These are phyloP conservation scores for Cuniculus paca DNA, from an alignment of 2,797 vertebrate species.

Conservation along the genomic window DNA sequence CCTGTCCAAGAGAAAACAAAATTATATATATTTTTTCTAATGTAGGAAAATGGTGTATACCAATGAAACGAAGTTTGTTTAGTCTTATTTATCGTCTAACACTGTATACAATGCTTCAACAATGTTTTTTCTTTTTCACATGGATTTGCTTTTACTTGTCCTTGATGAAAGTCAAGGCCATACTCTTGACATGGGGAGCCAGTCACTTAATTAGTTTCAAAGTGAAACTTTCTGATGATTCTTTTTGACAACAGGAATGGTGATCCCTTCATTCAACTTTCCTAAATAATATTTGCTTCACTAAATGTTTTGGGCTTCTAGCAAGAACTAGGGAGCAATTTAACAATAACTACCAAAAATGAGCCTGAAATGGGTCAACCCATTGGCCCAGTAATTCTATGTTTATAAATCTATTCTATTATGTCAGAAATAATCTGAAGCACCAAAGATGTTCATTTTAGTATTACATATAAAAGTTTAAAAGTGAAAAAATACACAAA, in stretches of 20 bases:
- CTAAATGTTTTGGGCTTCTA: background rate
- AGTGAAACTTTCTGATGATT: conserved; percentile 13
- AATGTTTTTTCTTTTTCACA: background rate
- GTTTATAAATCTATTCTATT: background rate
- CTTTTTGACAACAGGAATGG: background rate
- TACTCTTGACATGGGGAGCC: background rate
- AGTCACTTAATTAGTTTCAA: background rate
- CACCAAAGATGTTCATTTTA: conserved; percentile 29
- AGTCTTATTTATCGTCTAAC: background rate
- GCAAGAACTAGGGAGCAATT: background rate
- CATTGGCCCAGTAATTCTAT: background rate
- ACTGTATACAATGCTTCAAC: background rate
- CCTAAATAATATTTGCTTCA: background rate
- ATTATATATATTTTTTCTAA: background rate
- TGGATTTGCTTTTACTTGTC: background rate
- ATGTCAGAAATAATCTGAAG: background rate
- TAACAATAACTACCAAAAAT: background rate
- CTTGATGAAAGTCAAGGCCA: background rate
- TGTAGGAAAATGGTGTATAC: background rate
- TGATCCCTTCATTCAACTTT: background rate
- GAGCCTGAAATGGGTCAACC: background rate
- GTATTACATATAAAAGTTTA: background rate
- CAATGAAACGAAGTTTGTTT: background rate
- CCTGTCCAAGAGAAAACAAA: background rate
- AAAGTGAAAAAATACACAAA: background rate